A percentile compares a stretch with the other conserved stretches of the same genome.
Conservation (phyloP, 1,140 invertebrate species). For the Hylyphantes graminicola region DNA sequence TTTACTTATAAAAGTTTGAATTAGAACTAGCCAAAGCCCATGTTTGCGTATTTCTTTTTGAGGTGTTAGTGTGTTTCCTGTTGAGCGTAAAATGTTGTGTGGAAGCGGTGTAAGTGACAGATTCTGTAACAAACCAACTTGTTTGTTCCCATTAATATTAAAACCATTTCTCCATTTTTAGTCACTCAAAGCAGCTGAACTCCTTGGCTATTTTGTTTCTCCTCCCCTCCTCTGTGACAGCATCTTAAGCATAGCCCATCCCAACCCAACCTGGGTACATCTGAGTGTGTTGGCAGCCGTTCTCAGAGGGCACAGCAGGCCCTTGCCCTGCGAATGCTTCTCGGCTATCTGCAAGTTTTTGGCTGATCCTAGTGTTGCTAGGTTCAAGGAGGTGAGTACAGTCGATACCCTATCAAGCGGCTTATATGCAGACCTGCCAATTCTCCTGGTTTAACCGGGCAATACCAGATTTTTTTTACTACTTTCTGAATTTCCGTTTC, state of each 20-base stretch:
- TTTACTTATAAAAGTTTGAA: too few relatives aligned
- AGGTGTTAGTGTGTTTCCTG: too few relatives aligned
- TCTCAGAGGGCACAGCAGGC: conserved; percentile 9
- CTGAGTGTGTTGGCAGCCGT: conserved; percentile 40
- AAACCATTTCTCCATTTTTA: conserved; percentile 61
- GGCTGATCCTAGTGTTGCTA: conserved; percentile 5
- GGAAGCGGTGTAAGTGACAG: too few relatives aligned
- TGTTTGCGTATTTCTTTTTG: too few relatives aligned
- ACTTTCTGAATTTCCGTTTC: too few relatives aligned
- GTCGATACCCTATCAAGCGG: too few relatives aligned
- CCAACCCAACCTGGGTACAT: conserved; percentile 6
- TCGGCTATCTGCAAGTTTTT: conserved; percentile 25
- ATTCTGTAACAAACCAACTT: too few relatives aligned
- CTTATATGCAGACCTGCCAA: too few relatives aligned
- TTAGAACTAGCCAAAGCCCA: too few relatives aligned
- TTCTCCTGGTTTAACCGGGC: too few relatives aligned
- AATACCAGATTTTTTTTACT: too few relatives aligned
- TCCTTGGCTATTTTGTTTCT: conserved; percentile 82
- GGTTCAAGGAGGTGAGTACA: conserved; percentile 30
- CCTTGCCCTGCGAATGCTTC: conserved; percentile 13
- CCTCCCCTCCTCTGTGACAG: conserved; percentile 67
- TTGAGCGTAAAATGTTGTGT: too few relatives aligned
- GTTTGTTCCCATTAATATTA: not conserved
- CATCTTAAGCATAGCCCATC: conserved; percentile 18
- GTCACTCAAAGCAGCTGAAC: conserved; percentile 73